Evolutionary conservation across 2,113 vertebrate species (phyloP), one percentile per base, ranked within the genome.

Genomic region (Cariama cristata): DNA sequence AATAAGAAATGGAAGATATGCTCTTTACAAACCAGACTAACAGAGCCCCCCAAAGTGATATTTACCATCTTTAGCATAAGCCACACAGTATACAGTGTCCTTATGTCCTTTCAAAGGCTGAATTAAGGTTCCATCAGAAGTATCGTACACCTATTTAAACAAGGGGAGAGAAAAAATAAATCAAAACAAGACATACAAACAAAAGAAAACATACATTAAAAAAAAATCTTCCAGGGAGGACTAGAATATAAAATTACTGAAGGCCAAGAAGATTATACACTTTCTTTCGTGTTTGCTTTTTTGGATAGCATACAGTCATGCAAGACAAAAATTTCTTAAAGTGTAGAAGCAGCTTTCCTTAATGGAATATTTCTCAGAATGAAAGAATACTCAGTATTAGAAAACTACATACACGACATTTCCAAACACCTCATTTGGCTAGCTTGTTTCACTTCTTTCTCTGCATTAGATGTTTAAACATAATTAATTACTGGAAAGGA

Each of bases 101-200:
- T 99, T 99, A 84, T 99, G 99, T 94, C 99, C 99, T 85, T 99
- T 99, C 91, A 99, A 96, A 40, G 99, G 99, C 93, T 99, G 99
- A 79, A 99, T 98, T 67, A 99, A 98, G 38, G 99, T 98, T 69
- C 99, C 99, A 98, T 99, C 99, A 49, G 99, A 98, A 58, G 99
- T 99, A 71, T 99, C 99, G 89, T 99, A 99, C 12, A 99, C 99
- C 99, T 99, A 14, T 80, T 86, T 21, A 94, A 38, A 97, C 73
- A 79, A 79, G 7, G 21, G 14, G 14, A 49, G 4, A 23, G 30
- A 69, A 28, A 63, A 49, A 44, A 0, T 81, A 85, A 47, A n/a
- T 69, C 16, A 83, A 27, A 42, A 22, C 20, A 14, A 84, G 77
- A 71, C 9, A 71, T 18, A 27, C 8, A 49, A 84, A 52, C 20